Conservation (phyloP, 2,888 invertebrate species). For the Elaeidobius kamerunicus region DNA sequence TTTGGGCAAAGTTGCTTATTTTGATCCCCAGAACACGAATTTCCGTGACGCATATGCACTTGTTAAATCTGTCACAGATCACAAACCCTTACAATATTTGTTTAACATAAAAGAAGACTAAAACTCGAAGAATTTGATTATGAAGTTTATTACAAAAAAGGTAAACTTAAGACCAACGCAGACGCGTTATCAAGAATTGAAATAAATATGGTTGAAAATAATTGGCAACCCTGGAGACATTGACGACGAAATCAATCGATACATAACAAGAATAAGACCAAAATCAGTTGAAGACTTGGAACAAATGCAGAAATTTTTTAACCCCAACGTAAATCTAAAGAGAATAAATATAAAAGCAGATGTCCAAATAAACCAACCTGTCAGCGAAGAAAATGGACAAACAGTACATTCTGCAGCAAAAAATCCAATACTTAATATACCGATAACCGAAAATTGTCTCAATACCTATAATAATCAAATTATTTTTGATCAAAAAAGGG, state of each 20-base stretch:
- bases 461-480: conserved; percentile 7
- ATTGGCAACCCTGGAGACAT: not conserved
- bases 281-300: not conserved
- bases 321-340: too few species aligned
- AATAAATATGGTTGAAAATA: not conserved
- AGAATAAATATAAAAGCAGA: too few species aligned
- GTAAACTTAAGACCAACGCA: conserved; percentile 22
- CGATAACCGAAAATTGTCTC: not conserved
- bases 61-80: conserved; percentile 24
- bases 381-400: too few species aligned
- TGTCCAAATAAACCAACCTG: too few species aligned
- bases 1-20: too few species aligned
- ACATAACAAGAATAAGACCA: too few species aligned
- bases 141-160: conserved; percentile 20
- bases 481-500: not conserved
- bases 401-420: not conserved
- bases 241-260: not conserved
- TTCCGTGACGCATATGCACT: too few species aligned
- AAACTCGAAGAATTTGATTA: conserved; percentile 25
- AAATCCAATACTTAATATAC: not conserved
- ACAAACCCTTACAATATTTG: conserved; percentile 21
- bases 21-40: too few species aligned
- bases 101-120: conserved; percentile 16
- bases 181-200: conserved; percentile 23
- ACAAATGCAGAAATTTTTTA: too few species aligned